Evolutionary conservation across 2,797 vertebrate genomes (phyloP).

Genomic region (Loris lydekkerianus): DNA sequence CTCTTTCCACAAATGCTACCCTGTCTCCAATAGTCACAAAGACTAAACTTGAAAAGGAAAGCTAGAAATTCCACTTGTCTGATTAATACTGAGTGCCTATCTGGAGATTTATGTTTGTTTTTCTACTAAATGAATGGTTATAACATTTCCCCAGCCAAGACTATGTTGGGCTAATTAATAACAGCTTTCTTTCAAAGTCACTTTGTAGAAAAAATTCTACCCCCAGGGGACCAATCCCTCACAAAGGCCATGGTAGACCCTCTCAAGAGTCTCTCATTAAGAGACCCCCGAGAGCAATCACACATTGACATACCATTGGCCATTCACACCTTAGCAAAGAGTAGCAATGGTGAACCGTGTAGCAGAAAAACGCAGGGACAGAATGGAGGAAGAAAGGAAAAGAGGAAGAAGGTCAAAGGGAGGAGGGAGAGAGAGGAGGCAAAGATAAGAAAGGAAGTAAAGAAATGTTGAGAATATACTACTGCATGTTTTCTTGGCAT

Average conservation of each 20-base stretch:
- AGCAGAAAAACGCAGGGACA: not conserved
- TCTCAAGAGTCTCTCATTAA: conserved; percentile 51
- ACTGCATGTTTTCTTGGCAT: not conserved
- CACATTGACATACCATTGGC: not conserved
- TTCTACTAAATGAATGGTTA: conserved; percentile 84
- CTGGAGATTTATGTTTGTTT: conserved; percentile 85
- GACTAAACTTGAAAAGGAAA: conserved; percentile 76
- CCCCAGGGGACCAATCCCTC: conserved; percentile 73
- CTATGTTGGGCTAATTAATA: conserved; percentile 83
- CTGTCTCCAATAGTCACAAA: conserved; percentile 67
- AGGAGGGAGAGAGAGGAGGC: not conserved
- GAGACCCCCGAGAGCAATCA: not conserved
- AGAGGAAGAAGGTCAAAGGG: not conserved
- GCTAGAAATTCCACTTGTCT: conserved; percentile 83
- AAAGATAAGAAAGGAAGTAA: not conserved
- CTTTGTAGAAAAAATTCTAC: conserved; percentile 67
- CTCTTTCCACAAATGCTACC: conserved; percentile 30
- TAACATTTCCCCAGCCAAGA: conserved; percentile 81
- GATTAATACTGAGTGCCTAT: conserved; percentile 81
- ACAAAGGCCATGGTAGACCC: conserved; percentile 48
- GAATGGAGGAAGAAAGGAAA: not conserved
- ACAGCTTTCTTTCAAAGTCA: conserved; percentile 84
- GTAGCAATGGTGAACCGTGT: not conserved
- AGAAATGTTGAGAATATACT: not conserved
- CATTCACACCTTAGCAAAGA: conserved; percentile 44